phyloP scores from a whole-genome alignment of 2,113 vertebrate genomes.

The Triplophysa siluroides region DNA sequence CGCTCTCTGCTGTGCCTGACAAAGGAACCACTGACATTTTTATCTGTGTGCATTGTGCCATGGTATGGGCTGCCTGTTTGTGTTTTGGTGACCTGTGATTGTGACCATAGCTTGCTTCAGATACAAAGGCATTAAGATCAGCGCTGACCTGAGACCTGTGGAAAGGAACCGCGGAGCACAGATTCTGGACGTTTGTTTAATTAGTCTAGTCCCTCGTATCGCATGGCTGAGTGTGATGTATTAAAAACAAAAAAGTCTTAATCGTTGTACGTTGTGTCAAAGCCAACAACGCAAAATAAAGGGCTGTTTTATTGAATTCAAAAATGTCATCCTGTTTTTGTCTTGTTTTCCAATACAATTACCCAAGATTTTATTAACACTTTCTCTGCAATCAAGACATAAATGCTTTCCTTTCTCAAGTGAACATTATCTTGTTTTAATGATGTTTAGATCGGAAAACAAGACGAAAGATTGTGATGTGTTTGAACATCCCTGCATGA shows the following conservation, averaged over 20 bases:
- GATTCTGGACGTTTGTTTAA: not conserved
- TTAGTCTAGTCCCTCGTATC: not conserved
- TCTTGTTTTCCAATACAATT: too few relatives aligned
- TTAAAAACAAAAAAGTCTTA: constrained; percentile 2
- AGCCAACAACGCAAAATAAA: not conserved
- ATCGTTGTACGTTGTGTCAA: not conserved
- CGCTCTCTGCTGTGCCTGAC: not conserved
- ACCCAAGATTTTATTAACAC: too few relatives aligned
- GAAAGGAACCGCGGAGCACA: not conserved
- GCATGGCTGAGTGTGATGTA: constrained; percentile 11
- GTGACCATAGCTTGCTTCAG: constrained; percentile 9
- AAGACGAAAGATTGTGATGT: too few relatives aligned
- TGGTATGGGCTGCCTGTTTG: too few relatives aligned
- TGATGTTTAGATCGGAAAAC: too few relatives aligned
- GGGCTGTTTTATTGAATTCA: not conserved
- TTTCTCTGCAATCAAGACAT: too few relatives aligned
- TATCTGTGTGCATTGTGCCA: not conserved
- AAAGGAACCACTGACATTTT: constrained; percentile 12
- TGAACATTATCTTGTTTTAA: too few relatives aligned
- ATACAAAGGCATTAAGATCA: not conserved
- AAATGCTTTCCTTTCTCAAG: too few relatives aligned
- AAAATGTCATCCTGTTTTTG: too few relatives aligned
- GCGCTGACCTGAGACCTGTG: constrained; percentile 11
- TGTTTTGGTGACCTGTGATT: constrained; percentile 48
- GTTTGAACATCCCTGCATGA: too few relatives aligned